Evolutionary conservation across 2,888 invertebrate genomes (phyloP), one percentile per base, ranked within the genome.

Genomic region (Drosophila robusta): DNA sequence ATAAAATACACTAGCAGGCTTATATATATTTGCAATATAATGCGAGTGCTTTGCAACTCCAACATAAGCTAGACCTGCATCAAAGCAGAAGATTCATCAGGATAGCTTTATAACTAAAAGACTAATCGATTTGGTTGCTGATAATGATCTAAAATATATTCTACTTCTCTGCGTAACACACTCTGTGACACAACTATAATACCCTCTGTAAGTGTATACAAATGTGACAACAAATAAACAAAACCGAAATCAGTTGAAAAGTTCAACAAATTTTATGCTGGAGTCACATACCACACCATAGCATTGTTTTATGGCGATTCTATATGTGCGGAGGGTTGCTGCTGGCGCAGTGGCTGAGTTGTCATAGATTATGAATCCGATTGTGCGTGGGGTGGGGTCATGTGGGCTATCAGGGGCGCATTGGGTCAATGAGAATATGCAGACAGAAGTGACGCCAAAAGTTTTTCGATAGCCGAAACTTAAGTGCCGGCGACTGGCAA

Each of bases 381-480:
- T 56, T 65, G 58, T 36, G 22, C 38, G 55, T 1, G 36, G n/a
- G 29, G 0, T 7, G 16, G n/a, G 46, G 14, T 11, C 32, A 38
- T 39, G 42, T 22, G 24, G 47, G 39, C 60, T 62, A 75, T 72
- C 62, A 11, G 29, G 62, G 42, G 24, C 69, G 26, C 78, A 63
- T 46, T 68, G 75, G 75, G 78, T 75, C 75, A 75, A 75, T 52
- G 73, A 70, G 79, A 61, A 24, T 54, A 58, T 78, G 75, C 74
- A 75, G 77, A 67, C 77, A 64, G 66, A 60, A 63, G 57, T 66
- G 75, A 70, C 78, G 81, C 78, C 74, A 80, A 78, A 78, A 78
- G 63, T 78, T 78, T 78, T 64, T 63, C 78, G 78, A 78, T 78
- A 78, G 78, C 64, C 65, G 46, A 74, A 80, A 80, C 77, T 75